phyloP scores from a whole-genome alignment of 2,113 vertebrate genomes.

The Serilophus lunatus region DNA sequence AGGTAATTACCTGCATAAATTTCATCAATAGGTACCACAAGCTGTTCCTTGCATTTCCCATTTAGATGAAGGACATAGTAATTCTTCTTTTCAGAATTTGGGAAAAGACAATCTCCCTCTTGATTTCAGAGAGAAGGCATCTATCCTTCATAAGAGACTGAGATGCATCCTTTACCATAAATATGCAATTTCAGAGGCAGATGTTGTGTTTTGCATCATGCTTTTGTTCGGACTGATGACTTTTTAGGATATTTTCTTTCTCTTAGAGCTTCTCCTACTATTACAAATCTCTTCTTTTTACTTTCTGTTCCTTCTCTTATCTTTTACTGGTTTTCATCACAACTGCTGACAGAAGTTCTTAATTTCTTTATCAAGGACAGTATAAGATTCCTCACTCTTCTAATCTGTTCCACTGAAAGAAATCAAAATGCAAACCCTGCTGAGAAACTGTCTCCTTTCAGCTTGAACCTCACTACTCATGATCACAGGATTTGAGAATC shows the following conservation, averaged over 20 bases:
- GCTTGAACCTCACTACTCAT: neutral
- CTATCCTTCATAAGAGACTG: neutral
- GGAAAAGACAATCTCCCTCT: neutral
- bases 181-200: neutral
- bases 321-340: neutral
- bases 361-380: neutral
- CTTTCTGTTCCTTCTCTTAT: neutral
- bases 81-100: neutral
- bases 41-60: neutral
- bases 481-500: neutral
- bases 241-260: neutral
- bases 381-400: neutral
- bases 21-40: neutral
- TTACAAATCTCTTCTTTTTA: neutral
- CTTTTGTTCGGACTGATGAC: neutral
- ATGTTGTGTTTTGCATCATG: neutral
- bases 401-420: neutral
- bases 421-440: neutral
- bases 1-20: neutral
- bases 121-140: neutral
- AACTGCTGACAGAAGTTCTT: neutral
- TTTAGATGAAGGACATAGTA: neutral
- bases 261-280: neutral
- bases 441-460: neutral
- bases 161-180: neutral